phyloP scores from a whole-genome alignment of 2,797 vertebrate species.

The Oreochromis grahami region DNA sequence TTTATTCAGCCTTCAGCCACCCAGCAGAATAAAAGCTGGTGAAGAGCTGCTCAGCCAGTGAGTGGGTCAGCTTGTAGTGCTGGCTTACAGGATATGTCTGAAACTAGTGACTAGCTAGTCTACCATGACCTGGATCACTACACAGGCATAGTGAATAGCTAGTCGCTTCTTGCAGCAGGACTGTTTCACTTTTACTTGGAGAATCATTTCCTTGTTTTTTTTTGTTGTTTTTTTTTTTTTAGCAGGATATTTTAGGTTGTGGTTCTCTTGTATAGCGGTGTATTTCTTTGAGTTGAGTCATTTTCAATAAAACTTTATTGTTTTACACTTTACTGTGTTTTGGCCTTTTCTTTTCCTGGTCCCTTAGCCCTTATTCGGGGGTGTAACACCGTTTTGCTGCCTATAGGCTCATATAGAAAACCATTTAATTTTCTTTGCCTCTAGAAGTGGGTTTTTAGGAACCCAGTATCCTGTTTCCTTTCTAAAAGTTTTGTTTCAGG shows the following conservation, averaged over 20 bases:
- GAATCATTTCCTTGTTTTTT: background rate
- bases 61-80: background rate
- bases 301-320: background rate
- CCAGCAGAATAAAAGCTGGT: background rate
- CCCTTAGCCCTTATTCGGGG: background rate
- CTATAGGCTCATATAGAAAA: background rate
- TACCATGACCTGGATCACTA: background rate
- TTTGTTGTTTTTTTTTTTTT: background rate
- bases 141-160: background rate
- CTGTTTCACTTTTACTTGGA: background rate
- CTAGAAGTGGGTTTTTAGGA: background rate
- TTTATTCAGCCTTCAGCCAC: background rate
- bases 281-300: background rate
- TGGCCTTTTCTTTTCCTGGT: background rate
- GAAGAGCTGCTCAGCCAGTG: background rate
- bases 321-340: background rate
- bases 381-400: fast-evolving
- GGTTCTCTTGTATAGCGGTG: fast-evolving
- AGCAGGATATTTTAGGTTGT: background rate
- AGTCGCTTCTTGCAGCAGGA: background rate
- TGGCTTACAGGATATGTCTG: fast-evolving
- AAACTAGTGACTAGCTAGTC: background rate
- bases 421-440: fast-evolving
- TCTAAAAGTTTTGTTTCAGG: background rate
- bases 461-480: background rate